Conservation (phyloP, 1,140 invertebrate genomes). For the Telenomus remus region DNA sequence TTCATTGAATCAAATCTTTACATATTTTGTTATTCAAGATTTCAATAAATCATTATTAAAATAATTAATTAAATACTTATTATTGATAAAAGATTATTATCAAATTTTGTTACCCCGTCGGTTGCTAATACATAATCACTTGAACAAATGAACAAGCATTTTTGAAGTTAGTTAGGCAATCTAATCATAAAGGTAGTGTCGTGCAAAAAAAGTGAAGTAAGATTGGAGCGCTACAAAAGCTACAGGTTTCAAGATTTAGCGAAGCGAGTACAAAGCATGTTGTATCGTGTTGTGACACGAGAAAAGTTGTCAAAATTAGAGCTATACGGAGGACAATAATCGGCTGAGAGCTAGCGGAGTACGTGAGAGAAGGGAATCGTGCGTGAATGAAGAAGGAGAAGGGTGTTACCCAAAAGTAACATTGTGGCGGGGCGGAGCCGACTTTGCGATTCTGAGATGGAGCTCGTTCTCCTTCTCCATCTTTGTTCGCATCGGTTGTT, state of each 20-base stretch:
- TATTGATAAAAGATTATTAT: no score
- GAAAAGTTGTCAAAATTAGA: slow-evolving; percentile 53
- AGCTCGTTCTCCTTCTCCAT: slow-evolving; percentile 70
- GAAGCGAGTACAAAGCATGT: slow-evolving; percentile 20
- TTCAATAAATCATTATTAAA: no score
- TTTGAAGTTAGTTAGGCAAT: no score
- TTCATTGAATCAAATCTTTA: no score
- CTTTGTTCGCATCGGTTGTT: slow-evolving; percentile 66
- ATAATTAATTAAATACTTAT: no score
- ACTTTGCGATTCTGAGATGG: slow-evolving; percentile 68
- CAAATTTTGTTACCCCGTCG: no score
- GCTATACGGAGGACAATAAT: slow-evolving; percentile 48
- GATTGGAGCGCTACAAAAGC: no score
- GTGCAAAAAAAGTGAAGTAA: no score
- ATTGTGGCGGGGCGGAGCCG: slow-evolving; percentile 68
- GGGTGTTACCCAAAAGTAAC: slow-evolving; percentile 63
- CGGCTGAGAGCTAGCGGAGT: slow-evolving; percentile 60
- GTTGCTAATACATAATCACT: no score
- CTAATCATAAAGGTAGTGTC: no score
- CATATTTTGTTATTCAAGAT: no score
- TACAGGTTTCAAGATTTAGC: background rate
- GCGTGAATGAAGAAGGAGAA: slow-evolving; percentile 65
- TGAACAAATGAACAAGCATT: no score
- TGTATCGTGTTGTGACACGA: slow-evolving; percentile 38
- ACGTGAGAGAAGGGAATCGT: slow-evolving; percentile 62